These are phyloP conservation scores for Drosophila austrosaltans DNA, from an alignment of 2,888 invertebrate genomes.

Conservation along the genomic window DNA sequence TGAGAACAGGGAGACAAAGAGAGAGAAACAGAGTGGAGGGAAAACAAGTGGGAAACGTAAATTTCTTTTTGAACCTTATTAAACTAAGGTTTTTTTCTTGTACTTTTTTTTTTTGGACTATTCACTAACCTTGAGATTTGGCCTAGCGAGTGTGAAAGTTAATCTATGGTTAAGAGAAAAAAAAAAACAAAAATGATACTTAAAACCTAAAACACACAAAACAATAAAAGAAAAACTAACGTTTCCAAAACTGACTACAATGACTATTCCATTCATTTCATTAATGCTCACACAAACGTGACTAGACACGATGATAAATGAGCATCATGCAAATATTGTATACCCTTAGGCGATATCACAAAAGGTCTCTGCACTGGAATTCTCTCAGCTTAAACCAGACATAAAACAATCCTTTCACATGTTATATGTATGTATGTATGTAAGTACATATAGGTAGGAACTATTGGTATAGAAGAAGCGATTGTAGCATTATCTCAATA, in stretches of 20 bases:
- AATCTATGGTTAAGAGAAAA: conserved; percentile 44
- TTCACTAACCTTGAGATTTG: conserved; percentile 16
- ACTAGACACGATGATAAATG: conserved; percentile 31
- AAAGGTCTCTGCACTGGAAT: background rate
- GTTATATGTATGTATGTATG: background rate
- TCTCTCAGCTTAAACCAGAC: background rate
- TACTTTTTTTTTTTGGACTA: conserved; percentile 27
- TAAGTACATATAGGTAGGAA: too few relatives aligned
- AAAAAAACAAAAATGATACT: conserved; percentile 52
- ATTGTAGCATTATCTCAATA: background rate
- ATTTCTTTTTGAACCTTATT: conserved; percentile 23
- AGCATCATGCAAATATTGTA: conserved; percentile 5
- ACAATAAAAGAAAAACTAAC: conserved; percentile 71
- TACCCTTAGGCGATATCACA: background rate
- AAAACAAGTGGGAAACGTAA: conserved; percentile 32
- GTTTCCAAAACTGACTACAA: conserved; percentile 53
- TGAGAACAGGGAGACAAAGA: background rate
- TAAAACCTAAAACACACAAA: conserved; percentile 23
- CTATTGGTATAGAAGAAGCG: too few relatives aligned
- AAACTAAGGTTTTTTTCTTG: conserved; percentile 33
- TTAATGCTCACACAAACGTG: conserved; percentile 48
- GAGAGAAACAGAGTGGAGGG: background rate
- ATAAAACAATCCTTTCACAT: background rate
- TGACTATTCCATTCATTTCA: conserved; percentile 33
- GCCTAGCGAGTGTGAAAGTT: conserved; percentile 73